Base-by-base conservation (phyloP, 2,797 vertebrate species). In the Acanthurus lineatus region DNA sequence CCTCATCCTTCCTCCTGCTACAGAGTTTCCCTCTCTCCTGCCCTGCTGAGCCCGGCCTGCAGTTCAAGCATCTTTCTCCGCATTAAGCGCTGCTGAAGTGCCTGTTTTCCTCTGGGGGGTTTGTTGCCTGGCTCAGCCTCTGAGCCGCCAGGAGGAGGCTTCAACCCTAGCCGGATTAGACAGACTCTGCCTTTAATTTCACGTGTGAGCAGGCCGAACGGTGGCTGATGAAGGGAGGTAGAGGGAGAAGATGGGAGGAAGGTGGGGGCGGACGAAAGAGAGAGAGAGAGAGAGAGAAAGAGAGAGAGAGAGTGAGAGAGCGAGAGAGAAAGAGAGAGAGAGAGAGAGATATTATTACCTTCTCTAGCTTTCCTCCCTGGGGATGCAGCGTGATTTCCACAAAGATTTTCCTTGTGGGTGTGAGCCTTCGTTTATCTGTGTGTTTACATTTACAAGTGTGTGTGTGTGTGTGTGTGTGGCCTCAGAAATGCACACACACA, bases 141-240 rank as follows among this genome's bases (percentile, higher is more conserved):
- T 6, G 64, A 86, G 84, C 80, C 49, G 20, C 63, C 15, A 25
- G 76, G 82, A 88, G 87, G 84, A 76, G 85, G 79, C 75, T 86
- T 65, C 85, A 88, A 86, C 85, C 60, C 84, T 61, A 76, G 83
- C 84, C 60, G 66, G 88, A 94, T 95, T 94, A 95, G 85, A 92
- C 73, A 88, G 86, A 85, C 82, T 89, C 89, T 93, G 88, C 88
- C 93, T 95, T 95, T 95, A 95, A 96, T 95, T 96, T 95, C 94
- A 95, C 94, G 92, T 93, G 90, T 95, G 93, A 95, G 92, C 89
- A 90, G 89, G 70, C 88, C 79, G 81, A 84, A 89, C 65, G 81
- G 83, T 89, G 63, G 59, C 73, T 67, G 85, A 83, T 81, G 85
- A 86, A 83, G 76, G 86, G 81, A 79, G 86, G 81, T 80, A 84